Conservation (phyloP, 2,888 invertebrate genomes). For the Julus scandinavius region DNA sequence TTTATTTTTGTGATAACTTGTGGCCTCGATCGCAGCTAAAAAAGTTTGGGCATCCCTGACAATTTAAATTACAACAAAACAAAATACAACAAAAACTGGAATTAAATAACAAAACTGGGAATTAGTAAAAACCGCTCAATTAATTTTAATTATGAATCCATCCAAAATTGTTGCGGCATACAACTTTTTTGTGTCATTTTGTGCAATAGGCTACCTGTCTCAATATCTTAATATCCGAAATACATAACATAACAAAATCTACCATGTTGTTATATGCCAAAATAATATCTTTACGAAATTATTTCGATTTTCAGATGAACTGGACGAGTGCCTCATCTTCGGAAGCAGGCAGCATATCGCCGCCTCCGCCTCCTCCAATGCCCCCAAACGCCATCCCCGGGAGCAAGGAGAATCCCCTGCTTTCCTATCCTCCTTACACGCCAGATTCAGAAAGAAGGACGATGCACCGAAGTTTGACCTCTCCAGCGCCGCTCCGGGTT, state of each 20-base stretch:
- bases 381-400: constrained; percentile 2
- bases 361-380: constrained; percentile 53
- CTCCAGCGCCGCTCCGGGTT: constrained; percentile 56
- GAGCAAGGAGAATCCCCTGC: not conserved
- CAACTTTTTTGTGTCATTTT: too few relatives aligned
- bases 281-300: constrained; percentile 49
- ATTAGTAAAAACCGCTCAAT: too few relatives aligned
- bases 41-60: too few relatives aligned
- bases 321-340: constrained; percentile 50
- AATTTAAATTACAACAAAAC: too few relatives aligned
- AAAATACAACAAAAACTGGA: too few relatives aligned
- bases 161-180: too few relatives aligned
- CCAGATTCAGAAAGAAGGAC: constrained; percentile 47
- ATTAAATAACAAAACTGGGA: too few relatives aligned
- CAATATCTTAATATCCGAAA: too few relatives aligned
- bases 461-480: constrained; percentile 57
- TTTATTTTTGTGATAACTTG: too few relatives aligned
- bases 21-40: too few relatives aligned
- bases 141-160: too few relatives aligned
- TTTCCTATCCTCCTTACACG: constrained; percentile 19
- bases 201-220: too few relatives aligned
- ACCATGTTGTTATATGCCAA: constrained; percentile 53
- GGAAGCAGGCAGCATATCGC: constrained; percentile 47
- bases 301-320: constrained; percentile 55
- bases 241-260: not conserved